Conservation (phyloP, 2,888 invertebrate genomes). For the Spilosoma lubricipeda region DNA sequence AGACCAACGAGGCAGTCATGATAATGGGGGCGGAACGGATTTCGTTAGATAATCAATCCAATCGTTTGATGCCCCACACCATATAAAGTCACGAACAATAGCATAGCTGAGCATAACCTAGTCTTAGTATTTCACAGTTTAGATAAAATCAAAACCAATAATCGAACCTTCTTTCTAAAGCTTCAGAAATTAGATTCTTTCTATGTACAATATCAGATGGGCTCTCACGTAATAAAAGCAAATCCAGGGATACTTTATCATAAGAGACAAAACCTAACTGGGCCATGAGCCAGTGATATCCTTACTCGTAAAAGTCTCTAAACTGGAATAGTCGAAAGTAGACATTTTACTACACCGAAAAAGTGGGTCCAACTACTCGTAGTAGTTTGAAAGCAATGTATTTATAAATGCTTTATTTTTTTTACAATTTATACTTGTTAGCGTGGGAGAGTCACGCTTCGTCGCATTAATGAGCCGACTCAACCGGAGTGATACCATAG, state of each 20-base stretch:
- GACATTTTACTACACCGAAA: conserved; percentile 77
- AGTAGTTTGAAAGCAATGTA: conserved; percentile 63
- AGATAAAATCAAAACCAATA: neutral
- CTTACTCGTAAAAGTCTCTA: conserved; percentile 34
- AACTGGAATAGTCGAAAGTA: conserved; percentile 58
- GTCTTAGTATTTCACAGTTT: neutral
- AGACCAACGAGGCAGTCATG: too few relatives aligned
- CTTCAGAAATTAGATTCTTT: conserved; percentile 18
- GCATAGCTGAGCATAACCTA: too few relatives aligned
- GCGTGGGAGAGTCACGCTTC: too few relatives aligned
- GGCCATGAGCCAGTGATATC: conserved; percentile 42
- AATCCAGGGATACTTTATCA: conserved; percentile 43
- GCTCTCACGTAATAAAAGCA: conserved; percentile 39
- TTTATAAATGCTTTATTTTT: conserved; percentile 60
- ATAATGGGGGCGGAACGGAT: too few relatives aligned
- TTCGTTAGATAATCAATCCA: too few relatives aligned
- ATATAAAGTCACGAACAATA: too few relatives aligned
- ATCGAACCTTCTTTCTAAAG: too few relatives aligned
- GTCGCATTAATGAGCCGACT: too few relatives aligned
- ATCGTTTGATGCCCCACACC: too few relatives aligned
- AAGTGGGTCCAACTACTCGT: conserved; percentile 69
- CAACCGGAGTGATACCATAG: too few relatives aligned
- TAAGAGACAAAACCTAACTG: conserved; percentile 35
- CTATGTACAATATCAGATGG: conserved; percentile 39
- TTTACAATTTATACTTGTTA: too few relatives aligned